Base-by-base conservation (phyloP, 2,113 vertebrate genomes). In the Chrysochloris asiatica region DNA sequence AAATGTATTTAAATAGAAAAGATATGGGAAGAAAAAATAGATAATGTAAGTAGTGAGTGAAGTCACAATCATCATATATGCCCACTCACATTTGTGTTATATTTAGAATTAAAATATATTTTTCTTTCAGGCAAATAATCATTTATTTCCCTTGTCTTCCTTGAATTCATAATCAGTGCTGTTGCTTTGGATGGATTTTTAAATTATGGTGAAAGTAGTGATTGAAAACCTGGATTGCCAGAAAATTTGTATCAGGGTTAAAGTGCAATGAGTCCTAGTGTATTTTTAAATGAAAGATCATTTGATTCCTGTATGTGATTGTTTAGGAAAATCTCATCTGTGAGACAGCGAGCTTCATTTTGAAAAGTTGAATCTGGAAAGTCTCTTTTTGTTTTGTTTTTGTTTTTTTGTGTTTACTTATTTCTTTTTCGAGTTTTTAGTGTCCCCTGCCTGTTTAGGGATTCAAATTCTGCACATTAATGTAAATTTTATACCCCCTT, bases 401-500 rank as follows among this genome's bases (percentile, higher is more conserved):
- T n/a, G n/a, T n/a, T n/a, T n/a, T n/a, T n/a, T n/a, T n/a, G n/a
- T n/a, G n/a, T n/a, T 45, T 89, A 50, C 48, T 50, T 50, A 8
- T n/a, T 81, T 69, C 13, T 38, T 0, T 0, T 84, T 41, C 76
- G 71, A 22, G 28, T 77, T 79, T 84, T 80, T 93, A 78, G 17
- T 94, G 8, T 79, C 71, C 80, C 45, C 4, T 85, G 61, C 63
- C 36, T 87, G 50, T 87, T 95, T 56, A 95, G 71, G 75, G 50
- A 93, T 87, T 94, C 63, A 92, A 86, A 79, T 96, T 93, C 78
- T 86, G 78, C 75, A 14, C 50, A 17, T 89, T 92, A 91, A 65
- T 82, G 30, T 73, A 93, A 86, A 83, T 93, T 77, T 87, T 82
- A n/a, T 56, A 77, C 69, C 80, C 93, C 30, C 17, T 81, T 90